Percentiles rank a stretch among this genome's conserved stretches.
Conservation (phyloP, 30 jellyfish, hydroid and myxozoan species). For the Clytia hemisphaerica region DNA sequence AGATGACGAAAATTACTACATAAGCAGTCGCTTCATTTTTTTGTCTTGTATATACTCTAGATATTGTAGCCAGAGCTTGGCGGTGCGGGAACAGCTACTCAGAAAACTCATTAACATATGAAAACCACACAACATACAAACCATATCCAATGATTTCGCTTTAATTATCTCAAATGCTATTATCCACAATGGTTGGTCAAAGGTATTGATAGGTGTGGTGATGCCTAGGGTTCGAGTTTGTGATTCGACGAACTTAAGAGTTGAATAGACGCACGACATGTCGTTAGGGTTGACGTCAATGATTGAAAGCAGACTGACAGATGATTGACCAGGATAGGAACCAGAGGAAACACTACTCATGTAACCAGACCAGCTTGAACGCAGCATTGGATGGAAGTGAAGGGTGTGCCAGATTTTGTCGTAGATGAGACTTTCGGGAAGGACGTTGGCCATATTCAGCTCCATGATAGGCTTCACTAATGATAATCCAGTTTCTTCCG, state of each 20-base stretch:
- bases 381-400: too few species aligned
- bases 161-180: slow-evolving; percentile 27
- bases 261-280: slow-evolving; percentile 19
- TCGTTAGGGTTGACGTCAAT: slow-evolving; percentile 30
- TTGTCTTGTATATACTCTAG: slow-evolving; percentile 23
- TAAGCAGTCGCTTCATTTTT: too few species aligned
- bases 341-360: slow-evolving; percentile 19
- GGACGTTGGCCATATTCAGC: too few species aligned
- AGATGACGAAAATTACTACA: too few species aligned
- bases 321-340: slow-evolving; percentile 20
- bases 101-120: slow-evolving; percentile 25
- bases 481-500: too few species aligned
- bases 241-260: slow-evolving; percentile 1
- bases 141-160: background rate
- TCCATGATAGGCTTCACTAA: too few species aligned
- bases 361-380: slow-evolving; percentile 39
- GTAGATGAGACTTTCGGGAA: too few species aligned
- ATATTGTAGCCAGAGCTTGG: slow-evolving; percentile 33
- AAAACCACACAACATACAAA: slow-evolving; percentile 31
- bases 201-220: slow-evolving; percentile 20
- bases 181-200: slow-evolving; percentile 40
- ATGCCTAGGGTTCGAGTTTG: slow-evolving; percentile 20
- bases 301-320: slow-evolving; percentile 19
- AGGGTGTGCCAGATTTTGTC: too few species aligned
- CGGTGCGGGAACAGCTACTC: slow-evolving; percentile 27